phyloP scores from a whole-genome alignment of 2,888 invertebrate genomes.

The Sinelater perroti region DNA sequence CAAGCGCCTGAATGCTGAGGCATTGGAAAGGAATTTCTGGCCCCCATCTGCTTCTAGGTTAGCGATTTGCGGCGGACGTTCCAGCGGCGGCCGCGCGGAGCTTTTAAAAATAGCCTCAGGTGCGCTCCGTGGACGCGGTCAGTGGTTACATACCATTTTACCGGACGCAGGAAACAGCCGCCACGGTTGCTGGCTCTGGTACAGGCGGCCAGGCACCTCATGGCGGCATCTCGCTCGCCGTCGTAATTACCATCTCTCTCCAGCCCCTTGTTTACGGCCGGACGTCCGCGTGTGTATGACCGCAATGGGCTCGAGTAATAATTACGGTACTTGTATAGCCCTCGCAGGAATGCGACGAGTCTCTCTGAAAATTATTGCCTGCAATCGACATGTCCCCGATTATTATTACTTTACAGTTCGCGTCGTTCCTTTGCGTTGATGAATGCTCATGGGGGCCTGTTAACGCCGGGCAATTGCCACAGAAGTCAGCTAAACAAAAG shows the following conservation, averaged over 20 bases:
- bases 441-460: too few species aligned
- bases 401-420: too few species aligned
- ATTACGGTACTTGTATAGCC: slow-evolving; percentile 31
- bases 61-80: not conserved
- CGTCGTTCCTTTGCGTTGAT: too few species aligned
- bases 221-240: slow-evolving; percentile 35
- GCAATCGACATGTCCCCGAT: too few species aligned
- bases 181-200: slow-evolving; percentile 39
- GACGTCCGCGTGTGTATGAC: slow-evolving; percentile 43
- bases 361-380: too few species aligned
- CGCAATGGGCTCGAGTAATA: slow-evolving; percentile 34
- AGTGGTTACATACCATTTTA: slow-evolving; percentile 32
- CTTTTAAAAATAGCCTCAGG: slow-evolving; percentile 22
- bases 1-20: too few species aligned
- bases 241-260: slow-evolving; percentile 36
- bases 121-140: slow-evolving; percentile 34
- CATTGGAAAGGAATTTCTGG: not conserved
- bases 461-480: too few species aligned
- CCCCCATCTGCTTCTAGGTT: slow-evolving; percentile 7
- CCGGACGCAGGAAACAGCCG: slow-evolving; percentile 39
- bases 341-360: too few species aligned
- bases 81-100: not conserved
- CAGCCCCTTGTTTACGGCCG: slow-evolving; percentile 42
- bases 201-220: slow-evolving; percentile 30
- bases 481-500: too few species aligned